Conservation (phyloP, 2,888 invertebrate genomes). For the Rosalia funebris region DNA sequence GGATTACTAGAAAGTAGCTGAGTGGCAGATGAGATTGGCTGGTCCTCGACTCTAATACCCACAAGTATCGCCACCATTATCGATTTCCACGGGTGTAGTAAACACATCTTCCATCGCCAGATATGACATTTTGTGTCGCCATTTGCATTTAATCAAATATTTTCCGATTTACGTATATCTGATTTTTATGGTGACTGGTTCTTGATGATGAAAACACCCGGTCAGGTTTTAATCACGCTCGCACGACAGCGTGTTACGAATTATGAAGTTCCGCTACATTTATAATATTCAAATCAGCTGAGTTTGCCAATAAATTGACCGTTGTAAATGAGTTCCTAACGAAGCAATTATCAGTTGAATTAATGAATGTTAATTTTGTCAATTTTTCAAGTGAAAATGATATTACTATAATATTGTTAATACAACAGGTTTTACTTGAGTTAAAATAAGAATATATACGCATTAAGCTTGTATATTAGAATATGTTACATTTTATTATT, state of each 20-base stretch:
- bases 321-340: not conserved
- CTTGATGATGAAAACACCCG: constrained; percentile 35
- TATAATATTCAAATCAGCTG: constrained; percentile 17
- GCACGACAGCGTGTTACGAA: constrained; percentile 17
- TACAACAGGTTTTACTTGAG: too few relatives aligned
- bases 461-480: too few relatives aligned
- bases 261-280: constrained; percentile 25
- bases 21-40: constrained; percentile 31
- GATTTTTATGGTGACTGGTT: constrained; percentile 43
- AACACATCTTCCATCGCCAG: constrained; percentile 42
- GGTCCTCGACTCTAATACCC: constrained; percentile 32
- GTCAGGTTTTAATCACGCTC: constrained; percentile 19
- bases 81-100: constrained; percentile 29
- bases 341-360: not conserved
- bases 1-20: constrained; percentile 41
- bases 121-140: constrained; percentile 42
- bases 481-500: too few relatives aligned
- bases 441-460: too few relatives aligned
- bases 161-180: constrained; percentile 45
- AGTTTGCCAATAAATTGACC: not conserved
- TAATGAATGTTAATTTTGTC: too few relatives aligned
- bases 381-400: too few relatives aligned
- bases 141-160: constrained; percentile 46
- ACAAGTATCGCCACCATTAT: constrained; percentile 29
- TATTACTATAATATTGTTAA: too few relatives aligned